Percentiles rank a stretch among this genome's conserved stretches.
Evolutionary conservation across 2,888 invertebrate species (phyloP).

Genomic region (Mystacides longicornis): DNA sequence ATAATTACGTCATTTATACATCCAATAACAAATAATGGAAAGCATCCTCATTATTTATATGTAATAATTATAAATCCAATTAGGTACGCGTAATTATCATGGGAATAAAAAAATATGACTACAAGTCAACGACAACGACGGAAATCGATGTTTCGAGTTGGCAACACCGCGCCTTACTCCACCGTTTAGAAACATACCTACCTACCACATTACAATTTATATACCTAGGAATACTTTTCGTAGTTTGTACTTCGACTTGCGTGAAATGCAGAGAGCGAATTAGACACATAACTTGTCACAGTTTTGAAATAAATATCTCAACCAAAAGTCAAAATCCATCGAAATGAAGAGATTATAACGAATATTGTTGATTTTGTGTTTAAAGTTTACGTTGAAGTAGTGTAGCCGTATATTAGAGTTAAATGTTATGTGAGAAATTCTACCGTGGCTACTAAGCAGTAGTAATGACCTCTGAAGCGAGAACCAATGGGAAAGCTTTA

Average conservation of each 20-base stretch:
- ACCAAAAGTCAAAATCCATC: constrained; percentile 27
- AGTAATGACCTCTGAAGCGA: constrained; percentile 22
- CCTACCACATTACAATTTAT: no score
- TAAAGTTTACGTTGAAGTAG: constrained; percentile 8
- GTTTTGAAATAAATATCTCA: constrained; percentile 39
- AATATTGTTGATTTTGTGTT: constrained; percentile 7
- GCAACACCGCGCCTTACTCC: not conserved
- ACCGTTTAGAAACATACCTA: not conserved
- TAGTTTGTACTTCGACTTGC: constrained; percentile 25
- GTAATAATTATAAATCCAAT: no score
- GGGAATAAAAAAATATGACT: no score
- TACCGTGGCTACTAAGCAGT: constrained; percentile 15
- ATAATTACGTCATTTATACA: no score
- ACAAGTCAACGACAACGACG: not conserved
- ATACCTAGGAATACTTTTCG: constrained; percentile 1
- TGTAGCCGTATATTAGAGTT: constrained; percentile 11
- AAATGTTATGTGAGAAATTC: constrained; percentile 12
- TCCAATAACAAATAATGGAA: no score
- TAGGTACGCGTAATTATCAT: no score
- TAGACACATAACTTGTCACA: constrained; percentile 42
- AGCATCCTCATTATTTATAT: no score
- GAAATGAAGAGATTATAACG: constrained; percentile 34
- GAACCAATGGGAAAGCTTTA: constrained; percentile 17
- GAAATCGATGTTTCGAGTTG: not conserved
- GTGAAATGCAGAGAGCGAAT: constrained; percentile 44